Evolutionary conservation across 2,888 invertebrate species (phyloP), one percentile per base, ranked within the genome.

Genomic region (Taphrorychus bicolor): DNA sequence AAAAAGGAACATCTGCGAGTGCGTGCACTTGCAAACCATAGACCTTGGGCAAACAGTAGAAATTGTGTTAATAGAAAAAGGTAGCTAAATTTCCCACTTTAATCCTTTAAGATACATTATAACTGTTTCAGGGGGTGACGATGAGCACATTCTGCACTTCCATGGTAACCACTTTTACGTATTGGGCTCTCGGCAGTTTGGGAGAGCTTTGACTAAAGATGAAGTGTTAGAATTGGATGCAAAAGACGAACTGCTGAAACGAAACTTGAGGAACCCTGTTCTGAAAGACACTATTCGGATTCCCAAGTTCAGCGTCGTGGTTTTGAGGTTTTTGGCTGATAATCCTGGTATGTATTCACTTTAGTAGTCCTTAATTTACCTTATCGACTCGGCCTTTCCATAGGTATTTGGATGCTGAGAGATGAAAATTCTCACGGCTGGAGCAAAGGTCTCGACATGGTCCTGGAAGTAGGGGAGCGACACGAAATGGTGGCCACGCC

Each of bases 371-470:
- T 1, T 51, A 5, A n/a, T n/a, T n/a, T n/a, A n/a, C n/a, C n/a
- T n/a, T n/a, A n/a, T n/a, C n/a, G n/a, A 32, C n/a, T n/a, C n/a
- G n/a, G n/a, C n/a, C n/a, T 32, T 32, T 32, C 7, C 81, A 49
- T 74, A 89, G 93, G 93, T 11, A 91, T 88, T 74, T 93, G 93
- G 93, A 86, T 93, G 81, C 85, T 93, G 79, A 87, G 92, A 73
- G 92, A 93, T 73, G 92, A 92, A 78, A 85, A 89, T 57, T 87
- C 91, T 0, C 85, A 87, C 17, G 89, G 91, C 72, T 90, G 91
- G 88, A 90, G 91, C 0, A 86, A 90, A 71, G 93, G 93, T 0
- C 83, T 93, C 78, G 91, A 91, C 70, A 85, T 92, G 62, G 85
- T 93, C 22, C 79, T 93, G 14, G 89, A 91, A 81, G 91, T 93